Evolutionary conservation across 2,113 vertebrate genomes (phyloP).

Genomic region (Lepus americanus): DNA sequence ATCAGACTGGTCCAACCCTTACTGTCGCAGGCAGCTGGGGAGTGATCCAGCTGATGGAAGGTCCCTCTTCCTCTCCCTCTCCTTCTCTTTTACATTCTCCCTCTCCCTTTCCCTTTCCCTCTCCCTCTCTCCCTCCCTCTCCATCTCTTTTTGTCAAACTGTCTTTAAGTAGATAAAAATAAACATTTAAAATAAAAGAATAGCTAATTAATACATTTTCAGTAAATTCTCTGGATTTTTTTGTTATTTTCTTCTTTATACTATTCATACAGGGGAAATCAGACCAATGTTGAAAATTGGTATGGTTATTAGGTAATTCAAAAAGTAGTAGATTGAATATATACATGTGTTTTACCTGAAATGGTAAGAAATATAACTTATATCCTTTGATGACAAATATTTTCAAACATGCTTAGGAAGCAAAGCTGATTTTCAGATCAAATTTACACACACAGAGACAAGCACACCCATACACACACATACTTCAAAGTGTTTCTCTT

Average conservation of each 20-base stretch:
- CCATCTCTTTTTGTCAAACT: no score
- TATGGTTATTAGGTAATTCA: background rate
- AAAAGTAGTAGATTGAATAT: background rate
- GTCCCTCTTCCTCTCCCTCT: no score
- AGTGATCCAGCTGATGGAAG: no score
- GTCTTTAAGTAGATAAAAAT: no score
- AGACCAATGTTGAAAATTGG: background rate
- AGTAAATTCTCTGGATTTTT: background rate
- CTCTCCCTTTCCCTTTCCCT: no score
- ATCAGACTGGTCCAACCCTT: no score
- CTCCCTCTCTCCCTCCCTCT: no score
- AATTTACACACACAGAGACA: background rate
- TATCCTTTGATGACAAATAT: background rate
- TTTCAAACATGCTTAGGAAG: background rate
- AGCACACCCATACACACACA: background rate
- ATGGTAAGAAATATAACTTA: background rate
- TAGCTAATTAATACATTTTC: background rate
- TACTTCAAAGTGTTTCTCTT: background rate
- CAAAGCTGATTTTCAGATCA: background rate
- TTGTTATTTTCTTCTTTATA: background rate
- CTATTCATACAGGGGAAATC: background rate
- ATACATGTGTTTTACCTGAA: background rate
- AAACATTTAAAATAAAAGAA: background rate
- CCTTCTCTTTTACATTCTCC: no score
- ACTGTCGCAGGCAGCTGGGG: no score